Base-by-base conservation (phyloP, 2,797 vertebrate species). In the Hylomyscus alleni region DNA sequence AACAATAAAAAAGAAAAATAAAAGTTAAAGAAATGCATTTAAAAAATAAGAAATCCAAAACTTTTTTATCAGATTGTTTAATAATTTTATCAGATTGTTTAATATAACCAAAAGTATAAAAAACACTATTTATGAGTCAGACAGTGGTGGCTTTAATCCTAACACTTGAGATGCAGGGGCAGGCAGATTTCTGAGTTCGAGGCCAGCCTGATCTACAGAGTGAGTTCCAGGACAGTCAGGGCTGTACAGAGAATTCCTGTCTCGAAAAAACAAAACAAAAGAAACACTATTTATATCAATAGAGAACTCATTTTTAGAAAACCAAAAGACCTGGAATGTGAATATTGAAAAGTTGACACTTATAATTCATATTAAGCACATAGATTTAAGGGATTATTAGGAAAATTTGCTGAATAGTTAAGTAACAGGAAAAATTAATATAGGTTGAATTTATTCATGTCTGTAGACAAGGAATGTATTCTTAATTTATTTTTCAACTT, bases 381-480 rank as follows among this genome's bases (percentile, higher is more conserved):
- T 58, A 1, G 50, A 80, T 93, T 93, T 77, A 87, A 82, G 2
- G 22, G 83, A 78, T 82, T 14, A 87, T 83, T 92, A 60, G 56
- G 20, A 62, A 62, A 29, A 0, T 58, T 75, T 75, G 52, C 5
- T 76, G 34, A 90, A 87, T 9, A 87, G 0, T 26, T 78, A 81
- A 81, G 15, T 85, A 94, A 56, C 11, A 82, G 40, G 17, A 65
- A 40, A 6, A 77, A 90, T 82, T 82, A 77, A 26, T 26, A 93
- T 2, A 78, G 11, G 0, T 85, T 84, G 8, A 80, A 95, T 87
- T 31, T 87, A 40, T 69, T 83, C 1, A 29, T 3, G 3, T 65
- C 12, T 90, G 0, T 22, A 83, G 9, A 75, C 3, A 75, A 10
- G 52, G 3, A 6, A 19, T 72, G 26, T 14, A 54, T 37, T 56